Conservation (phyloP, 1,140 invertebrate species). For the Luehdorfia chinensis region DNA sequence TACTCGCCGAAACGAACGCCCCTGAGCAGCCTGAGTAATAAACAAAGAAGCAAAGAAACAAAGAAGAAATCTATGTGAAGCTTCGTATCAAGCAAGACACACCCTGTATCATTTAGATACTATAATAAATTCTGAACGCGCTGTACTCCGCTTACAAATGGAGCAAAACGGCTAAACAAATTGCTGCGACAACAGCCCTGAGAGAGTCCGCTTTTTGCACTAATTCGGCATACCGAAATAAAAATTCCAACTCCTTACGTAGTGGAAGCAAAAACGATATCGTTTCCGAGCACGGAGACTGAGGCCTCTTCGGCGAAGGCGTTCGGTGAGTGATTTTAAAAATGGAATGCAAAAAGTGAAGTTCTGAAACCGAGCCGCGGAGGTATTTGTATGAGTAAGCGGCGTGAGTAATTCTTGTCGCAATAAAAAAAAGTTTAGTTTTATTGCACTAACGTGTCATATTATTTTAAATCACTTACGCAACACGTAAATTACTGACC, state of each 20-base stretch:
- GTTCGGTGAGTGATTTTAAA: conserved; percentile 34
- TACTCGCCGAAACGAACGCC: too few relatives aligned
- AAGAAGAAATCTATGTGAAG: too few relatives aligned
- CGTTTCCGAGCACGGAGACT: conserved; percentile 18
- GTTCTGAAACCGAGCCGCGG: conserved; percentile 32
- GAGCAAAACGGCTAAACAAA: conserved; percentile 73
- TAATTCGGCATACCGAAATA: conserved; percentile 76
- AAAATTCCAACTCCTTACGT: conserved; percentile 68
- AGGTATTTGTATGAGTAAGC: conserved; percentile 31
- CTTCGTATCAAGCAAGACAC: too few relatives aligned
- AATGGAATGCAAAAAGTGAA: conserved; percentile 42
- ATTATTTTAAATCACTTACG: too few relatives aligned
- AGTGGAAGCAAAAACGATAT: conserved; percentile 49
- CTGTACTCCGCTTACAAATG: conserved; percentile 41
- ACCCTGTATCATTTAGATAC: conserved; percentile 38
- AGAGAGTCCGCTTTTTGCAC: conserved; percentile 68
- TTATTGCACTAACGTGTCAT: conserved; percentile 2
- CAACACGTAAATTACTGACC: too few relatives aligned
- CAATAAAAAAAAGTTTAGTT: conserved; percentile 1
- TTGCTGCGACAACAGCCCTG: conserved; percentile 50
- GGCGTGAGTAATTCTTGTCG: conserved; percentile 19
- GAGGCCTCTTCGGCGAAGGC: conserved; percentile 46
- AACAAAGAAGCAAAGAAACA: too few relatives aligned
- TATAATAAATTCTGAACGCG: conserved; percentile 53
- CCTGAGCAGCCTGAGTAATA: too few relatives aligned